phyloP scores from a whole-genome alignment of 2,797 vertebrate genomes.

The Octomys mimax region DNA sequence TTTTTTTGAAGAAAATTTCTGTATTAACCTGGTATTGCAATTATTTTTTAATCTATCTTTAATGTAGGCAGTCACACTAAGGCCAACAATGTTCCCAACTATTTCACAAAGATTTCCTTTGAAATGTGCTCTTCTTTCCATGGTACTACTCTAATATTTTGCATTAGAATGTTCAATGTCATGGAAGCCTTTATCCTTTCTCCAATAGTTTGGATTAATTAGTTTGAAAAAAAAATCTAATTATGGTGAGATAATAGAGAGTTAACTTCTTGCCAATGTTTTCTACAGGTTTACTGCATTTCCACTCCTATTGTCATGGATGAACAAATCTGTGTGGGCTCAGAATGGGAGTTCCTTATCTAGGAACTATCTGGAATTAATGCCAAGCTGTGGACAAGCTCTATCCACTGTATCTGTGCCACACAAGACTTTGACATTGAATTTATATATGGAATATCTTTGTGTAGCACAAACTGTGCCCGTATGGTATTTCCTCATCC shows the following conservation, averaged over 20 bases:
- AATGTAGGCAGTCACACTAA: background rate
- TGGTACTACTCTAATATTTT: background rate
- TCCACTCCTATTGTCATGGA: background rate
- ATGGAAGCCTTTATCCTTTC: background rate
- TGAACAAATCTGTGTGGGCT: background rate
- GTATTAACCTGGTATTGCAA: background rate
- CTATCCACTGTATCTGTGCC: background rate
- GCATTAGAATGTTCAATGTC: background rate
- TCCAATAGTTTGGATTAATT: background rate
- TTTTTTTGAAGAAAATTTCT: background rate
- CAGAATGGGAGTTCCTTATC: background rate
- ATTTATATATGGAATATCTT: background rate
- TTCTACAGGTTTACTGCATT: background rate
- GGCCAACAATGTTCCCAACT: background rate
- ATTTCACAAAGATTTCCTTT: background rate
- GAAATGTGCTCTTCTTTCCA: background rate
- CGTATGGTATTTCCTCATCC: background rate
- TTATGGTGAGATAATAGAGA: background rate
- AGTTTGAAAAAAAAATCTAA: background rate
- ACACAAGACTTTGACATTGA: background rate
- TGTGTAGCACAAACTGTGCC: background rate
- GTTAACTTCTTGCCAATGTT: background rate
- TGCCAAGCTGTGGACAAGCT: background rate
- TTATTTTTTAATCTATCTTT: conserved; percentile 30
- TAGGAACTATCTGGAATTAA: background rate